phyloP scores from a whole-genome alignment of 2,113 vertebrate species.

The Caloenas nicobarica region DNA sequence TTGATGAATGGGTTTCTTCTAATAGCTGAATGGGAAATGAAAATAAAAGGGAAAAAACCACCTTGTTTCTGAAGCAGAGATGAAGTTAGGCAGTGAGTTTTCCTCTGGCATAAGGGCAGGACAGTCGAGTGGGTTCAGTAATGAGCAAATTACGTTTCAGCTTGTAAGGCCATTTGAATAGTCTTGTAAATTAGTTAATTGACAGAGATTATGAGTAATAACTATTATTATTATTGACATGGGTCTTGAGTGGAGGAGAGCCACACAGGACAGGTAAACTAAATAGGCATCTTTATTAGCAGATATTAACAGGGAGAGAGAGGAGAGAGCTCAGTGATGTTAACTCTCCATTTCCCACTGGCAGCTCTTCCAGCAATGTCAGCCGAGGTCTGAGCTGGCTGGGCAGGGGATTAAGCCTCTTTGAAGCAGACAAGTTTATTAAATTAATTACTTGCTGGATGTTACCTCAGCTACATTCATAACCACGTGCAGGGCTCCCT shows the following conservation, averaged over 20 bases:
- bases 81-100: neutral
- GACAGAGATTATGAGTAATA: neutral
- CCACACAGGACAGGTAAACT: neutral
- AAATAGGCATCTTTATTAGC: neutral
- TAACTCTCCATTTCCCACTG: neutral
- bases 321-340: neutral
- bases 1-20: constrained; percentile 70
- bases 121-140: neutral
- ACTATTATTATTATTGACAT: neutral
- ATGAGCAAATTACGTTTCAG: neutral
- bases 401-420: neutral
- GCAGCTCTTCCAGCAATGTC: neutral
- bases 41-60: constrained; percentile 37
- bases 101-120: neutral
- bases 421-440: neutral
- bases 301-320: neutral
- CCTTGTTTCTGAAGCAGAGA: neutral
- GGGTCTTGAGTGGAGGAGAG: neutral
- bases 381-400: neutral
- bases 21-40: constrained; percentile 67
- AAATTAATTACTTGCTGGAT: neutral
- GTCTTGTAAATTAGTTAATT: neutral
- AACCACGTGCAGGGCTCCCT: neutral
- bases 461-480: neutral
- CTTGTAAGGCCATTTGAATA: neutral